A percentile compares a stretch with the other conserved stretches of the same genome.
Evolutionary conservation across 2,113 vertebrate genomes (phyloP).

Genomic region (Hemichromis elongatus): DNA sequence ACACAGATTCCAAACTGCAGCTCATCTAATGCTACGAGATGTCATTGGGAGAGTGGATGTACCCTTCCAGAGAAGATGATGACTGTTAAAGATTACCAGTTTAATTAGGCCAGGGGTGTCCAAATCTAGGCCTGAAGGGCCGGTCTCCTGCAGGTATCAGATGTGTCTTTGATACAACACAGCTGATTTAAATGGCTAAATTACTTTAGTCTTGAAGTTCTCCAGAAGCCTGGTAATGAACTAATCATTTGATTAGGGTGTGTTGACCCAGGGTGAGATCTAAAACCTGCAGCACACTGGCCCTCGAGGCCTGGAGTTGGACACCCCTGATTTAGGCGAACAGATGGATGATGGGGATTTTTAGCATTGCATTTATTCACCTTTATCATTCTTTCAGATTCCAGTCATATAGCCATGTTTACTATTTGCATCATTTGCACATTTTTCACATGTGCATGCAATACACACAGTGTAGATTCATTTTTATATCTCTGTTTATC

Average conservation of each 20-base stretch:
- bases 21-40: background rate
- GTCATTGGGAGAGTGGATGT: background rate
- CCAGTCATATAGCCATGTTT: background rate
- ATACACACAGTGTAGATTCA: background rate
- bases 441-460: background rate
- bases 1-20: background rate
- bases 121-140: too few relatives aligned
- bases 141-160: too few relatives aligned
- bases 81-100: background rate
- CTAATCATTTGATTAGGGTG: too few relatives aligned
- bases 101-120: too few relatives aligned
- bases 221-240: too few relatives aligned
- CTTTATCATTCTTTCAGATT: background rate
- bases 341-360: background rate
- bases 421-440: background rate
- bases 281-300: too few relatives aligned
- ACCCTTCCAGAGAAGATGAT: background rate
- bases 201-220: too few relatives aligned
- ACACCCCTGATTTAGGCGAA: too few relatives aligned
- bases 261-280: too few relatives aligned
- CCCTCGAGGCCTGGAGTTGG: too few relatives aligned
- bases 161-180: too few relatives aligned
- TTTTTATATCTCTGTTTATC: background rate
- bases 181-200: too few relatives aligned
- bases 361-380: background rate